Conservation (phyloP, 2,888 invertebrate species). For the Limenitis camilla region DNA sequence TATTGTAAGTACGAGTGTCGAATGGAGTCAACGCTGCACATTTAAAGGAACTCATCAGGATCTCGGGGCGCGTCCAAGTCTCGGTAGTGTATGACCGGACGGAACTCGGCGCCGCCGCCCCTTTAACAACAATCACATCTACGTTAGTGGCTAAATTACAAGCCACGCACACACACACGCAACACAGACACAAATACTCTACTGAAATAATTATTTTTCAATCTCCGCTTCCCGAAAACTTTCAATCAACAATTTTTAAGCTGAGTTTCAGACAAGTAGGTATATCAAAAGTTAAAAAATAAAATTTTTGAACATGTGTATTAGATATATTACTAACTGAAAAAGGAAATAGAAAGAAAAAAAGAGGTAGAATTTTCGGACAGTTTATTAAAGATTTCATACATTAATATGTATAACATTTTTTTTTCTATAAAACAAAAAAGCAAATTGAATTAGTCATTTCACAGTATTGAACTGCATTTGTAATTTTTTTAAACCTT, state of each 20-base stretch:
- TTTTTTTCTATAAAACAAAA: background rate
- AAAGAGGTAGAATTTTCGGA: conserved; percentile 14
- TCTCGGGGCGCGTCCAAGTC: conserved; percentile 95
- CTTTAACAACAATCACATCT: conserved; percentile 76
- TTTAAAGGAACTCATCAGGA: conserved; percentile 88
- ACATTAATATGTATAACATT: conserved; percentile 2
- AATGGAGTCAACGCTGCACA: conserved; percentile 29
- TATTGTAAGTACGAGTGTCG: conserved; percentile 20
- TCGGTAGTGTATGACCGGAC: conserved; percentile 93
- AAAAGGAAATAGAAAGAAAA: conserved; percentile 10
- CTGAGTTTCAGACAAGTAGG: background rate
- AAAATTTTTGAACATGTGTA: background rate
- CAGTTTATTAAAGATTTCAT: conserved; percentile 19
- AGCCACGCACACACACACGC: conserved; percentile 8
- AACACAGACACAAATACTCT: background rate
- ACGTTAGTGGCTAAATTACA: conserved; percentile 11
- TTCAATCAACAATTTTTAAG: background rate
- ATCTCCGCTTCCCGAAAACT: conserved; percentile 58
- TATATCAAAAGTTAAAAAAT: background rate
- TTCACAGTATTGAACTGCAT: no score
- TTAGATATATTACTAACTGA: background rate
- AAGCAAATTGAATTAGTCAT: background rate
- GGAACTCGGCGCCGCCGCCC: conserved; percentile 84
- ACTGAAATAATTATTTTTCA: conserved; percentile 10
- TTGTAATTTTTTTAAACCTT: no score